These are phyloP conservation scores for Nematostella vectensis DNA, from an alignment of 92 coral and sea anemone species.

Conservation along the genomic window DNA sequence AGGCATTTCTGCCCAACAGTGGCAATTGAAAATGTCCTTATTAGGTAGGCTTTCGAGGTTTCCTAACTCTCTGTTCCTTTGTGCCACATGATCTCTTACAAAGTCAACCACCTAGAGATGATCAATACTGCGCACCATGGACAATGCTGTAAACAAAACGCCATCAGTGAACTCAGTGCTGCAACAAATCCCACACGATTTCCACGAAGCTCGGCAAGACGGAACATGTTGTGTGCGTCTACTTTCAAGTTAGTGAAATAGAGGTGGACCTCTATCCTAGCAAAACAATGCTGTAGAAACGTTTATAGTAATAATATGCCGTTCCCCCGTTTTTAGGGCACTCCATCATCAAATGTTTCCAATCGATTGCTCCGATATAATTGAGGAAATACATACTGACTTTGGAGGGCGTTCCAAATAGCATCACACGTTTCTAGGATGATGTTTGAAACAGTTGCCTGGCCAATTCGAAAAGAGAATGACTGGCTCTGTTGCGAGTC, in stretches of 20 bases:
- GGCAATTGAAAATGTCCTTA: not conserved
- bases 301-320: too few species aligned
- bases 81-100: not conserved
- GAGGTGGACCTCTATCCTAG: too few species aligned
- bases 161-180: not conserved
- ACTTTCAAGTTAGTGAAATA: not conserved
- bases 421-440: too few species aligned
- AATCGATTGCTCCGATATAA: too few species aligned
- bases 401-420: too few species aligned
- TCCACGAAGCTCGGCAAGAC: not conserved
- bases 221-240: conserved; percentile 1
- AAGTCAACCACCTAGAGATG: not conserved
- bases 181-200: not conserved
- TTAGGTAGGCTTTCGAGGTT: not conserved
- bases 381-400: too few species aligned
- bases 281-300: too few species aligned
- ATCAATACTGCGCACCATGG: not conserved
- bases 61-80: not conserved
- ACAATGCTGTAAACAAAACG: not conserved
- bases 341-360: too few species aligned
- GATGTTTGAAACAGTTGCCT: too few species aligned
- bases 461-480: too few species aligned
- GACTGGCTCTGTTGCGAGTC: too few species aligned
- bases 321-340: too few species aligned
- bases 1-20: not conserved